phyloP scores from a whole-genome alignment of 2,888 invertebrate species.

The Xanthia togata region DNA sequence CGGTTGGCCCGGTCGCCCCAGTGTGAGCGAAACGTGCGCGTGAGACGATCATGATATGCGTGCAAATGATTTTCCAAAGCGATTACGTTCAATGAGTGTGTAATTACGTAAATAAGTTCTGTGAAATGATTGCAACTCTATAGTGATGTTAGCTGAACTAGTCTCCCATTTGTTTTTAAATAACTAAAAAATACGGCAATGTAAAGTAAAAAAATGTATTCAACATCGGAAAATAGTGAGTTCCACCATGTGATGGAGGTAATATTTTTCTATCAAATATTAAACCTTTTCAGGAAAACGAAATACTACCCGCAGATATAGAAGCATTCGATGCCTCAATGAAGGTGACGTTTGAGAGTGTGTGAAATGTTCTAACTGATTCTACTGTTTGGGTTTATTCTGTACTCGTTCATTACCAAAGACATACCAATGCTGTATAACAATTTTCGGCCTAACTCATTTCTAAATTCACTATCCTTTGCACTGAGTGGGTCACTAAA shows the following conservation, averaged over 20 bases:
- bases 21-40: constrained; percentile 76
- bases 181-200: constrained; percentile 34
- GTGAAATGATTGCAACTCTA: constrained; percentile 57
- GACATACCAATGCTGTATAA: constrained; percentile 70
- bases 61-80: constrained; percentile 70
- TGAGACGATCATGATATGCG: constrained; percentile 75
- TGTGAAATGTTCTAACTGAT: constrained; percentile 73
- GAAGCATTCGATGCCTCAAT: constrained; percentile 88
- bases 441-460: constrained; percentile 67
- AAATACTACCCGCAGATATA: constrained; percentile 83
- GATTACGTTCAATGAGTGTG: constrained; percentile 67
- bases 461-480: constrained; percentile 33
- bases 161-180: constrained; percentile 8
- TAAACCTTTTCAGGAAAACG: constrained; percentile 85
- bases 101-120: constrained; percentile 67
- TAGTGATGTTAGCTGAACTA: constrained; percentile 41
- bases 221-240: constrained; percentile 57
- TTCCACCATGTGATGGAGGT: constrained; percentile 62
- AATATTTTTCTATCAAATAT: constrained; percentile 59
- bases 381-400: constrained; percentile 67
- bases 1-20: constrained; percentile 69
- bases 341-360: constrained; percentile 85
- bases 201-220: constrained; percentile 51
- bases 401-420: constrained; percentile 63
- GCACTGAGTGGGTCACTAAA: constrained; percentile 12